Percentiles rank a stretch among this genome's conserved stretches.
phyloP scores from a whole-genome alignment of 2,888 invertebrate genomes.

The Acleris sparsana region DNA sequence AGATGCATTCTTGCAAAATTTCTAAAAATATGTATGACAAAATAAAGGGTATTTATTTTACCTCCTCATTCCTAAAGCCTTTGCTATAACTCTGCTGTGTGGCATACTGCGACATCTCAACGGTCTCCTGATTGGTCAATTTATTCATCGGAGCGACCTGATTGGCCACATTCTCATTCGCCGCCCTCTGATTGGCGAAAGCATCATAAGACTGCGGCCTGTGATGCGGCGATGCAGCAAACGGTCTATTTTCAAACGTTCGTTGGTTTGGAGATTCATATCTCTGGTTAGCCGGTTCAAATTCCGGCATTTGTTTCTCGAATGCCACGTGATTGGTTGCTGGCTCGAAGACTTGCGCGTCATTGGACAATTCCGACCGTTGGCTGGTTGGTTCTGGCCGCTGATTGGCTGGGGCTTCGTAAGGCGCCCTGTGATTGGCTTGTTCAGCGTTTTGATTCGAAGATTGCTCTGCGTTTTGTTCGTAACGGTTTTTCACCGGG shows the following conservation, averaged over 20 bases:
- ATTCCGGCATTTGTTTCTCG: constrained; percentile 24
- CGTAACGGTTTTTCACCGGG: constrained; percentile 48
- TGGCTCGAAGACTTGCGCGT: constrained; percentile 26
- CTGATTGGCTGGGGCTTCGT: constrained; percentile 42
- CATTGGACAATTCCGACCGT: constrained; percentile 13
- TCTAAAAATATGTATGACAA: too few relatives aligned
- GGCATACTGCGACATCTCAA: constrained; percentile 48
- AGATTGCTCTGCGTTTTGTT: constrained; percentile 38
- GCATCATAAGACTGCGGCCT: constrained; percentile 31
- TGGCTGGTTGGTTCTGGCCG: constrained; percentile 34
- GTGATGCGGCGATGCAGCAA: constrained; percentile 37
- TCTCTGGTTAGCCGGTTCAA: constrained; percentile 40
- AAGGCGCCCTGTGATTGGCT: constrained; percentile 31
- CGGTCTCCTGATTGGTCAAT: constrained; percentile 49
- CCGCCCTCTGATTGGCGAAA: constrained; percentile 50
- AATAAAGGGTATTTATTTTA: constrained; percentile 34
- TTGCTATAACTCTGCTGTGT: constrained; percentile 49
- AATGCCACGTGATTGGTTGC: constrained; percentile 37
- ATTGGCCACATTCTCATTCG: constrained; percentile 33
- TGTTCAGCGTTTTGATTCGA: constrained; percentile 40
- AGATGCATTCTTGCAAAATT: too few relatives aligned
- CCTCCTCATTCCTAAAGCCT: constrained; percentile 59
- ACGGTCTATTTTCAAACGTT: constrained; percentile 32
- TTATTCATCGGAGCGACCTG: constrained; percentile 32
- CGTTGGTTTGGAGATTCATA: constrained; percentile 8